phyloP scores from a whole-genome alignment of 2,113 vertebrate species.

The Mus pahari region DNA sequence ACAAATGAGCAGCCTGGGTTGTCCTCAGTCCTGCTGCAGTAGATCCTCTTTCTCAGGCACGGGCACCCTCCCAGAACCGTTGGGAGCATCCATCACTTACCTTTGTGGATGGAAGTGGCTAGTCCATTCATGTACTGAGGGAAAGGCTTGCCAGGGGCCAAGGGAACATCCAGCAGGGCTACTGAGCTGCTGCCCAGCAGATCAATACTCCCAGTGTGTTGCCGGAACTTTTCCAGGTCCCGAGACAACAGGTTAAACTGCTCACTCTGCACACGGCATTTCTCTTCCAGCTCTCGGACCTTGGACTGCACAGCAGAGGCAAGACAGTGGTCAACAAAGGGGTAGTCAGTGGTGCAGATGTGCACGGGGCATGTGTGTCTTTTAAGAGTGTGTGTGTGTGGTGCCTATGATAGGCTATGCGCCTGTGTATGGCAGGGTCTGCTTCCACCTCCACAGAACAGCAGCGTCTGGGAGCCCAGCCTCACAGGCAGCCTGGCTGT shows the following conservation, averaged over 20 bases:
- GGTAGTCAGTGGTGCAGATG: rapidly evolving
- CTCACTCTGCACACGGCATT: conserved; percentile 96
- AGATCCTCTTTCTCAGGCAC: background rate
- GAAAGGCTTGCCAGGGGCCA: conserved; percentile 90
- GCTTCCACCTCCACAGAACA: background rate
- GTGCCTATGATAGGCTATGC: too few relatives aligned
- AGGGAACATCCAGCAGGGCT: conserved; percentile 85
- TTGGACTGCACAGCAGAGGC: conserved; percentile 89
- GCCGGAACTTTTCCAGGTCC: conserved; percentile 95
- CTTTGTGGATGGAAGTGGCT: conserved; percentile 92
- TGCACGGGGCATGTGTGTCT: rapidly evolving
- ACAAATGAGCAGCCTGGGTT: background rate
- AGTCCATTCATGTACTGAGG: conserved; percentile 94
- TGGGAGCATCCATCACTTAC: conserved; percentile 81
- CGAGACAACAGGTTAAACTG: conserved; percentile 97
- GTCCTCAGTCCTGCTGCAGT: background rate
- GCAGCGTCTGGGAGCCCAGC: background rate
- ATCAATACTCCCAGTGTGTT: conserved; percentile 94
- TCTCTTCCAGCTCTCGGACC: conserved; percentile 97
- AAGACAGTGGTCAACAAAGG: background rate
- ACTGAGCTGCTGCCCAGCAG: conserved; percentile 88
- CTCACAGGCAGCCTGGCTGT: background rate
- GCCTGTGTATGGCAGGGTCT: background rate
- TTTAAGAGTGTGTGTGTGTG: rapidly evolving
- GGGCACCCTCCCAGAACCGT: background rate